A percentile compares a stretch with the other conserved stretches of the same genome.
These are phyloP conservation scores for Orthonychiurus folsomi DNA, from an alignment of 2,888 invertebrate genomes.

Conservation along the genomic window DNA sequence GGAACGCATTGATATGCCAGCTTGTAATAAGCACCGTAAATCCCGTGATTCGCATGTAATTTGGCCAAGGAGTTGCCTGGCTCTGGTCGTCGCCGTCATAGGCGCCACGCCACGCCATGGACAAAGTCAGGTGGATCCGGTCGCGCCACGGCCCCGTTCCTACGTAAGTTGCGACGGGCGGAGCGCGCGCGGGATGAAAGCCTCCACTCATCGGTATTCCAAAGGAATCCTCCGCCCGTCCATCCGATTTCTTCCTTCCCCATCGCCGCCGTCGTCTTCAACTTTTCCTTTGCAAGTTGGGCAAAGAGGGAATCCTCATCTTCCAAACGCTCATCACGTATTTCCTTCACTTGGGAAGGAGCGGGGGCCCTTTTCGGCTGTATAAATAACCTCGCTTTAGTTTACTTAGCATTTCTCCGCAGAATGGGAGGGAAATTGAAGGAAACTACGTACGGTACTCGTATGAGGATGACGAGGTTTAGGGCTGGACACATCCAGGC, in stretches of 20 bases:
- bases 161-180: not conserved
- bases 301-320: no score
- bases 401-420: not conserved
- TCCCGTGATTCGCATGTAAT: constrained; percentile 41
- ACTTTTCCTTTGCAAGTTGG: no score
- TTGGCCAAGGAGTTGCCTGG: constrained; percentile 38
- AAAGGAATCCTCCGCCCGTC: not conserved
- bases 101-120: no score
- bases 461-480: no score
- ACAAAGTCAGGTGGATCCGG: not conserved
- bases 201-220: not conserved
- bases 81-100: no score
- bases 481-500: no score
- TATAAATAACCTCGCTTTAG: constrained; percentile 1
- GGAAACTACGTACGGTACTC: no score
- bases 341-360: not conserved
- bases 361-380: not conserved
- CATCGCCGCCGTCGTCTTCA: no score
- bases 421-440: no score
- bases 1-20: constrained; percentile 41
- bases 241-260: no score
- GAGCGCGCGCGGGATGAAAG: not conserved
- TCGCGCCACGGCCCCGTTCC: no score
- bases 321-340: constrained; percentile 1
- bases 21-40: constrained; percentile 41